A percentile compares a stretch with the other conserved stretches of the same genome.
phyloP scores from a whole-genome alignment of 1,140 invertebrate species.

The Lucilia sericata region DNA sequence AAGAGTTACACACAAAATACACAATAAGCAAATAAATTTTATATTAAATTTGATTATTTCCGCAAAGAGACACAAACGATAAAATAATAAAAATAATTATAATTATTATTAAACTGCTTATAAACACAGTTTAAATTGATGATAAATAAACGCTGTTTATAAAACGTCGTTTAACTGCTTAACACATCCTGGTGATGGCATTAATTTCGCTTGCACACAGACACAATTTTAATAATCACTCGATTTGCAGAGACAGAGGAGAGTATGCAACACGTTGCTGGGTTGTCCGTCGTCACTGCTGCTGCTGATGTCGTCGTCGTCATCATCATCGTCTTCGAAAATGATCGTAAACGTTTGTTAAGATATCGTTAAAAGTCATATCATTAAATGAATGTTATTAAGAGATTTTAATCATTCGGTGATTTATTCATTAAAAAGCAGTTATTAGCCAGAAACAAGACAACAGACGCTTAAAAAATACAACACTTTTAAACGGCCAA shows the following conservation, averaged over 20 bases:
- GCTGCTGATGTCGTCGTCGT: neutral
- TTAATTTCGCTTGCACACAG: neutral
- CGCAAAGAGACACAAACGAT: neutral
- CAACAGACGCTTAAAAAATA: conserved; percentile 31
- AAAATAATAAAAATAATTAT: neutral
- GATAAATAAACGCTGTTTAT: neutral
- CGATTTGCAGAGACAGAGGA: neutral
- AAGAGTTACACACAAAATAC: neutral
- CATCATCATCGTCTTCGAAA: neutral
- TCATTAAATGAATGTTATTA: conserved; percentile 44
- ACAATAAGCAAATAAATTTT: neutral
- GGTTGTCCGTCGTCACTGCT: neutral
- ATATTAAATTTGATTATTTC: conserved; percentile 12
- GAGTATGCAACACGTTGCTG: neutral
- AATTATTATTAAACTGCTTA: conserved; percentile 22
- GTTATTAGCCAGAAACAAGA: conserved; percentile 41
- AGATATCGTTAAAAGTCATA: conserved; percentile 36
- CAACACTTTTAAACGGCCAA: conserved; percentile 27
- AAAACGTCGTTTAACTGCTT: conserved; percentile 10
- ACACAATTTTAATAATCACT: neutral
- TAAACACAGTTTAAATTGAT: conserved; percentile 24
- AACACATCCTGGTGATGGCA: neutral
- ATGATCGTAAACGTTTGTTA: conserved; percentile 20
- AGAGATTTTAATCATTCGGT: conserved; percentile 43
- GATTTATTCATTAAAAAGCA: conserved; percentile 44